Percentiles rank a stretch among this genome's conserved stretches.
Evolutionary conservation across 2,888 invertebrate genomes (phyloP).

Genomic region (Ectemnius cavifrons): DNA sequence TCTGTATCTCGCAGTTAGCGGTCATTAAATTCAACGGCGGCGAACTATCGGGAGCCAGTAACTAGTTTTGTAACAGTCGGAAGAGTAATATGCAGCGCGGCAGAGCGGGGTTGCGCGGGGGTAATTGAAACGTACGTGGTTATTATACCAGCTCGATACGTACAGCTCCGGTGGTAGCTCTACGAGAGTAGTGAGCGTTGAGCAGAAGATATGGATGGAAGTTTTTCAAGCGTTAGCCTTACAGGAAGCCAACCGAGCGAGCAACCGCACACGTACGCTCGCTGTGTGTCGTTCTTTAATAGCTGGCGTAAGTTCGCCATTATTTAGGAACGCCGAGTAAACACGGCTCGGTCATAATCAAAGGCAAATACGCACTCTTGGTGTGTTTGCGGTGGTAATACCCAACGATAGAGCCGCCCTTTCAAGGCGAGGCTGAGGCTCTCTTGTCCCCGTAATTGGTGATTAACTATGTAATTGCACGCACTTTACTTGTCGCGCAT

Average conservation of each 20-base stretch:
- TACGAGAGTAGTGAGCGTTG: too few species aligned
- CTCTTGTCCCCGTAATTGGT: slow-evolving; percentile 65
- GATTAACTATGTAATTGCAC: slow-evolving; percentile 54
- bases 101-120: not conserved
- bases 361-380: slow-evolving; percentile 60
- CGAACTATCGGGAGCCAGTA: not conserved
- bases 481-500: slow-evolving; percentile 7
- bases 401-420: slow-evolving; percentile 39
- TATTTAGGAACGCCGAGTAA: slow-evolving; percentile 59
- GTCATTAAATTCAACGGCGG: slow-evolving; percentile 10
- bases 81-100: not conserved
- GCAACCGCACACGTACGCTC: not conserved
- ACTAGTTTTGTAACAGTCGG: not conserved
- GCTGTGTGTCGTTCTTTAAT: not conserved
- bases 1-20: not conserved
- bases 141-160: not conserved
- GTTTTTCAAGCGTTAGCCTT: not conserved
- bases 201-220: slow-evolving; percentile 12
- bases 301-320: slow-evolving; percentile 26
- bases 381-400: slow-evolving; percentile 49
- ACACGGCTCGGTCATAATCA: slow-evolving; percentile 65
- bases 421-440: slow-evolving; percentile 54
- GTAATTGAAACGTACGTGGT: slow-evolving; percentile 32
- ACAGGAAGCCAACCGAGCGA: too few species aligned
- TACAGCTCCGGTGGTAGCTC: not conserved